Evolutionary conservation across 2,797 vertebrate genomes (phyloP), one percentile per base, ranked within the genome.

Genomic region (Eupleurogrammus muticus): DNA sequence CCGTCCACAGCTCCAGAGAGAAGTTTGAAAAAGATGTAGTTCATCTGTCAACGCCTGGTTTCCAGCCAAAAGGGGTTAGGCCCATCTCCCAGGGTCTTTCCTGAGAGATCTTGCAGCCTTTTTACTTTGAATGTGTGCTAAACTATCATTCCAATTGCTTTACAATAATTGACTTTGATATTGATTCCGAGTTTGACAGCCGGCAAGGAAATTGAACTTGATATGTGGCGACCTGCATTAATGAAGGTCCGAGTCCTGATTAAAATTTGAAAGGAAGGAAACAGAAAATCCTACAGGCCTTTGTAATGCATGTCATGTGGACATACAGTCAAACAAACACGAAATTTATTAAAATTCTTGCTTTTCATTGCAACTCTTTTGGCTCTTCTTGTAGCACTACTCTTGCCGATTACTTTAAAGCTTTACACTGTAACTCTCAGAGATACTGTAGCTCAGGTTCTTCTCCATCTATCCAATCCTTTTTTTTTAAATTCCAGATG

Each of bases 1-100:
- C 68, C 35, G 64, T 90, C 82, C 89, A 77, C 88, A 93, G 89
- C 89, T 95, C 93, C 79, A 88, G 76, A 79, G 69, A 86, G 73
- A 85, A 49, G 70, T 86, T 84, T 81, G 75, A 79, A 83, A 83
- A 88, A 83, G 75, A 85, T 70, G 66, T 52, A 84, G 70, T 86
- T 88, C 87, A 77, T 92, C 88, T 91, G 50, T 92, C 21, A 56
- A 54, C 85, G 86, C 55, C 66, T 87, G 86, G 76, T 79, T 78
- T 77, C 50, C 23, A 49, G 77, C 87, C 89, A 87, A 88, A 77
- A 80, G 42, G 72, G 74, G 65, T 73, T 66, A 51, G 54, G 42
- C 57, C 55, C 12, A 21, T 63, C 54, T 83, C 28, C 40, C 24
- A 34, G 50, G 72, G 70, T 88, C 16, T 40, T 44, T 81, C 73